Evolutionary conservation across 2,888 invertebrate species (phyloP), one percentile per base, ranked within the genome.

Genomic region (Listrodromus nycthemerus): DNA sequence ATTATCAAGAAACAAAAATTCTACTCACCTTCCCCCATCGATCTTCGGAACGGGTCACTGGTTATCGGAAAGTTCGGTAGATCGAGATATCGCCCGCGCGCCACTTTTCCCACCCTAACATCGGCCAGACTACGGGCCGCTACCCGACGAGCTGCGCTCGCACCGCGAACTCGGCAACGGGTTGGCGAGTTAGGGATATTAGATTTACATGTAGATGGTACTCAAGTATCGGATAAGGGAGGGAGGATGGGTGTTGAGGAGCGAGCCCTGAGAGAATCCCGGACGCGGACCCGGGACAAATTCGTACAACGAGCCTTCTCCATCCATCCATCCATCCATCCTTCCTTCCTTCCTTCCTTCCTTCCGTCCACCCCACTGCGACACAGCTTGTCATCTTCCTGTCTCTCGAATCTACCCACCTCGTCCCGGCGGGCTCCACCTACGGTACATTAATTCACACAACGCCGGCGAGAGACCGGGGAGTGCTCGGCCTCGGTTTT

Each of bases 201-300:
- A 92, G 90, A 92, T 92, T 92, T 92, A 91, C 92, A 92, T 92
- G 91, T 91, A 92, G 92, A 92, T 92, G 90, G 91, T 88, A 87
- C 89, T 92, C 91, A 92, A 92, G 90, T 90, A 92, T 89, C 80
- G 80, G 73, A 82, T 79, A 75, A 65, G 73, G 27, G 61, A 63
- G 61, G 55, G 8, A 21, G 33, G 21, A 33, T 66, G 55, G 63
- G 63, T 61, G 67, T 45, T 33, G 33, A 33, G 8, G 33, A 2
- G 24, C 37, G 55, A 66, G 63, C 45, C 61, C 76, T 65, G 33
- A 33, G 33, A 33, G 33, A 1, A 33, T 1, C 33, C 33, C 33
- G 1, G 33, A 33, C 33, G 33, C 33, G 33, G 8, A 33, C 33
- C 33, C 33, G 8, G 33, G 8, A 33, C 33, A 33, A 33, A 33